Percentiles rank a stretch among this genome's conserved stretches.
Conservation (phyloP, 2,888 invertebrate genomes). For the Trissonchulus latispiculum region DNA sequence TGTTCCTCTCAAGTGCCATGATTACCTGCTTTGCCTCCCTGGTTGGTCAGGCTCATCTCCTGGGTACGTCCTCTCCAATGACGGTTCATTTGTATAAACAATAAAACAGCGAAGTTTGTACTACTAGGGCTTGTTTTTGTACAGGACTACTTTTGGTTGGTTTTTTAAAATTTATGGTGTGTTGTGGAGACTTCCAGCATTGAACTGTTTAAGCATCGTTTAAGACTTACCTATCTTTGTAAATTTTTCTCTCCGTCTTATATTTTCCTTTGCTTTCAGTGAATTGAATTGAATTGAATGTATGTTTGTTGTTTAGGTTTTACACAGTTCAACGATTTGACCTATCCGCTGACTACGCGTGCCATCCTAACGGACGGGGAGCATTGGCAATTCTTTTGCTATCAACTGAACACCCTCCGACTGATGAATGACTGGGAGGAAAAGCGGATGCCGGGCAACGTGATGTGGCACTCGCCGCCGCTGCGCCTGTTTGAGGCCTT, state of each 20-base stretch:
- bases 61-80: conserved; percentile 32
- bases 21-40: conserved; percentile 37
- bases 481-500: not conserved
- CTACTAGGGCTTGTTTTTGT: too few species aligned
- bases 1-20: conserved; percentile 30
- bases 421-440: conserved; percentile 6
- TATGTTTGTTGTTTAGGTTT: conserved; percentile 61
- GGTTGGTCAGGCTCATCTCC: conserved; percentile 39
- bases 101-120: too few species aligned
- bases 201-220: too few species aligned
- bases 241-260: too few species aligned
- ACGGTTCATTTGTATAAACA: too few species aligned
- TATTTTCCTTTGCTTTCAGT: too few species aligned
- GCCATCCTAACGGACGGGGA: conserved; percentile 77
- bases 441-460: not conserved
- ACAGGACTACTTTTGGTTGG: too few species aligned
- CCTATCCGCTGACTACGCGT: conserved; percentile 80
- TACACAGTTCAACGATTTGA: conserved; percentile 74
- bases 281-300: too few species aligned
- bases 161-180: too few species aligned
- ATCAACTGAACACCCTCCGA: conserved; percentile 72
- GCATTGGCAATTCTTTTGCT: conserved; percentile 70
- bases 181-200: too few species aligned
- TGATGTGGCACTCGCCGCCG: not conserved
- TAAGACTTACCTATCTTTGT: too few species aligned